These are phyloP conservation scores for Rhadinocentrus ornatus DNA, from an alignment of 2,797 vertebrate species.

Conservation along the genomic window DNA sequence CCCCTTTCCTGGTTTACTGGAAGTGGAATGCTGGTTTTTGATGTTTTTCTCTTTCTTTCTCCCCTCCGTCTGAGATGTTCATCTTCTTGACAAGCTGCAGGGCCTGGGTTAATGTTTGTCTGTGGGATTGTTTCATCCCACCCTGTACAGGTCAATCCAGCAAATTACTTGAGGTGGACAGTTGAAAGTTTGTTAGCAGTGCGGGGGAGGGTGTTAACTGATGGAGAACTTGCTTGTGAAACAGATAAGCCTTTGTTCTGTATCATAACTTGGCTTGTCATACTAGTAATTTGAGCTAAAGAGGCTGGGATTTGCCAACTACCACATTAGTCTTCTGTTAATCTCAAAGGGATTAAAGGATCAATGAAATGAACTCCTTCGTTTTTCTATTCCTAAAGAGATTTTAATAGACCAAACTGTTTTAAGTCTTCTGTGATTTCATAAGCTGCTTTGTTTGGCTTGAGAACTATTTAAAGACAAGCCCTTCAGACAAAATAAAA, in stretches of 20 bases:
- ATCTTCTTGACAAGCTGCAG: constrained; percentile 76
- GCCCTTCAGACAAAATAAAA: not conserved
- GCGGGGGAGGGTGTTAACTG: constrained; percentile 44
- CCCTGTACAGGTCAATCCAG: constrained; percentile 47
- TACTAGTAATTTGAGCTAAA: constrained; percentile 42
- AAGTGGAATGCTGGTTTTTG: constrained; percentile 81
- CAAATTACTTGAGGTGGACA: constrained; percentile 50
- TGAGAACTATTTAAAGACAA: not conserved
- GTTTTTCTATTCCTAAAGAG: constrained; percentile 53
- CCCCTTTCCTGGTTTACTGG: constrained; percentile 82
- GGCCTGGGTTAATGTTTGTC: constrained; percentile 77
- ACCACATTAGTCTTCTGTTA: constrained; percentile 40
- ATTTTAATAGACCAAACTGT: constrained; percentile 33
- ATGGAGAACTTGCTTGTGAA: constrained; percentile 47
- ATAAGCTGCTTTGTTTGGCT: constrained; percentile 32
- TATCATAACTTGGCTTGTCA: constrained; percentile 49
- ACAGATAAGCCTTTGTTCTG: constrained; percentile 75
- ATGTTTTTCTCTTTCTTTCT: constrained; percentile 37
- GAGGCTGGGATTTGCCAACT: constrained; percentile 45
- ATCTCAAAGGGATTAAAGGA: constrained; percentile 52
- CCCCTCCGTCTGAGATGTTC: constrained; percentile 61
- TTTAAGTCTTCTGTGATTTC: constrained; percentile 34
- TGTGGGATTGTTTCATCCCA: constrained; percentile 70
- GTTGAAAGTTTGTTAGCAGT: constrained; percentile 64
- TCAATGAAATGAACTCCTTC: constrained; percentile 39